These are phyloP conservation scores for Engraulis encrasicolus DNA, from an alignment of 2,113 vertebrate genomes.

Conservation along the genomic window DNA sequence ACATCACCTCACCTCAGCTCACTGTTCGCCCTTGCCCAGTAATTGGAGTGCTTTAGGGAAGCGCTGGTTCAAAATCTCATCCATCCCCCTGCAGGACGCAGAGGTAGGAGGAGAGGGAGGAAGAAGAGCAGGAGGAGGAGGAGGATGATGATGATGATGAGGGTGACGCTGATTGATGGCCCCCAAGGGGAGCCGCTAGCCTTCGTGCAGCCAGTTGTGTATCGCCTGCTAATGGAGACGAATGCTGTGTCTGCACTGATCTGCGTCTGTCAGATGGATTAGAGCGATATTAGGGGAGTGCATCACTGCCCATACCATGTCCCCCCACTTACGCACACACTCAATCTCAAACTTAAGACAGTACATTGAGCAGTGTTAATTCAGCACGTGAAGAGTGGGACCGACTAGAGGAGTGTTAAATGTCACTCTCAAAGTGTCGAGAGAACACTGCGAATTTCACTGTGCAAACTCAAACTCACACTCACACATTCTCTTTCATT, in stretches of 20 bases:
- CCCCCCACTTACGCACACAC: no score
- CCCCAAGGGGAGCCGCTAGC: conserved; percentile 35
- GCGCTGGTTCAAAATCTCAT: not conserved
- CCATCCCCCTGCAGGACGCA: conserved; percentile 21
- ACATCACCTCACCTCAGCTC: no score
- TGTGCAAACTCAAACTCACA: no score
- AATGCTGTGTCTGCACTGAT: conserved; percentile 40
- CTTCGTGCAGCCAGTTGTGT: conserved; percentile 30
- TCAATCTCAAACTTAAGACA: no score
- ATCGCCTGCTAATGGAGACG: conserved; percentile 53
- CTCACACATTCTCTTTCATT: conserved; percentile 24
- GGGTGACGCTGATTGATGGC: conserved; percentile 35
- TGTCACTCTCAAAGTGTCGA: no score
- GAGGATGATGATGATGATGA: not conserved
- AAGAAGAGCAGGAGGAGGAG: conserved; percentile 22
- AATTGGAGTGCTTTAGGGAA: not conserved
- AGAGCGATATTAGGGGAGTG: conserved; percentile 38
- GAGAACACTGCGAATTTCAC: no score
- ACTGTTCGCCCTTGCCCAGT: not conserved
- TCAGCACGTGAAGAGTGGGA: no score
- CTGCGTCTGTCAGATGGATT: conserved; percentile 38
- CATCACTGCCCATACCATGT: conserved; percentile 38
- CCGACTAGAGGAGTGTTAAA: no score
- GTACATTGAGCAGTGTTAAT: no score
- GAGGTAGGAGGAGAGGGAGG: no score